phyloP scores from a whole-genome alignment of 2,888 invertebrate genomes.

The Pterostichus madidus region DNA sequence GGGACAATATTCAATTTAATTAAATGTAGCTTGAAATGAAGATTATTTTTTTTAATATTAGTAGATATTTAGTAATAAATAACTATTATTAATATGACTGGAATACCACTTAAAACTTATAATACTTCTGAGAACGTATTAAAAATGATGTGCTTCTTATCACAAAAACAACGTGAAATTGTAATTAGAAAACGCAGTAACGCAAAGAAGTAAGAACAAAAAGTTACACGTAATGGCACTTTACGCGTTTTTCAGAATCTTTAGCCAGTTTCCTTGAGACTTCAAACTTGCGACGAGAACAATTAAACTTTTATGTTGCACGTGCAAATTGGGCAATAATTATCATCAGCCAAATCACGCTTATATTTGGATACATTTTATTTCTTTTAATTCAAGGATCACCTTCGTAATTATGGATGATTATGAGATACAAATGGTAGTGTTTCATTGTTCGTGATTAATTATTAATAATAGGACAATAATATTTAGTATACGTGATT shows the following conservation, averaged over 20 bases:
- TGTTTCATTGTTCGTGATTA: not conserved
- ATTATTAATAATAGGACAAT: no score
- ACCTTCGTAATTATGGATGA: not conserved
- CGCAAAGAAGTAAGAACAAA: slow-evolving; percentile 12
- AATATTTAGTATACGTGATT: no score
- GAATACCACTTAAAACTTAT: not conserved
- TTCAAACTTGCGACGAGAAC: not conserved
- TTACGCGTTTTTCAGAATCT: slow-evolving; percentile 27
- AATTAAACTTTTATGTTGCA: slow-evolving; percentile 11
- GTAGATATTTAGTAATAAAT: no score
- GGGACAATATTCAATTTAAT: no score
- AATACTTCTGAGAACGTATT: slow-evolving; percentile 2
- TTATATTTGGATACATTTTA: not conserved
- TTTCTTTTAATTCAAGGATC: slow-evolving; percentile 8
- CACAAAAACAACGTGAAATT: slow-evolving; percentile 33
- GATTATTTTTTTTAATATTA: no score
- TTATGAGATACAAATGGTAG: not conserved
- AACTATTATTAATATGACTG: not conserved
- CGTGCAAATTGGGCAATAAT: not conserved
- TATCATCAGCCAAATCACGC: not conserved
- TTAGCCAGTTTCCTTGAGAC: slow-evolving; percentile 28
- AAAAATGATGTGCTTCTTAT: not conserved
- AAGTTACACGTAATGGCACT: slow-evolving; percentile 17
- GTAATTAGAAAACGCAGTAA: slow-evolving; percentile 23
- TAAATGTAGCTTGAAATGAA: no score